Evolutionary conservation across 2,113 vertebrate species (phyloP).

Genomic region (Condylura cristata): DNA sequence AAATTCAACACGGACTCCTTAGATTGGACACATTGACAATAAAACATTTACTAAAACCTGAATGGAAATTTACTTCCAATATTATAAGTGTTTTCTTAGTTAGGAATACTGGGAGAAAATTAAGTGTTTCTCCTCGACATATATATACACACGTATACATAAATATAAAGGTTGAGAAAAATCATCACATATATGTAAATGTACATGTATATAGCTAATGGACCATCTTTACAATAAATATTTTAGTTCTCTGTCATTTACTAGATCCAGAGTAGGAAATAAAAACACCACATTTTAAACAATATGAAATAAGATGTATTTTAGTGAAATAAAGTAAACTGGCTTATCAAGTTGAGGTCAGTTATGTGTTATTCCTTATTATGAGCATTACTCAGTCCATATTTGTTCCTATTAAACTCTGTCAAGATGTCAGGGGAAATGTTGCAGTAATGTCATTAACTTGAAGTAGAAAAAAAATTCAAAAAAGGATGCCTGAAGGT

Average conservation of each 20-base stretch:
- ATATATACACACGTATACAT: no score
- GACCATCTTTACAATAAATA: neutral
- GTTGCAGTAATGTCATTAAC: neutral
- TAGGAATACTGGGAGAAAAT: constrained; percentile 11
- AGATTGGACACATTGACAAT: constrained; percentile 26
- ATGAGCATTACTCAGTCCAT: neutral
- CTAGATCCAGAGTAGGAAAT: constrained; percentile 1
- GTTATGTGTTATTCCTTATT: constrained; percentile 22
- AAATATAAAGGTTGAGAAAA: neutral
- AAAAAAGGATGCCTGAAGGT: constrained; percentile 7
- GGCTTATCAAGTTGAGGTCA: neutral
- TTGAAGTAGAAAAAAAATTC: constrained; percentile 2
- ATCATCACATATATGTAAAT: neutral
- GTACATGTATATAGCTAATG: neutral
- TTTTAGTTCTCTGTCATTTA: constrained; percentile 37
- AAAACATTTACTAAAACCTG: constrained; percentile 3
- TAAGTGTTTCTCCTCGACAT: constrained; percentile 25
- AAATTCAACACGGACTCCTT: constrained; percentile 8
- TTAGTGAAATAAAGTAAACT: constrained; percentile 60
- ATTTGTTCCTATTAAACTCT: neutral
- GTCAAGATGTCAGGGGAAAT: neutral
- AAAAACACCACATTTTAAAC: constrained; percentile 17
- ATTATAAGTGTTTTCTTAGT: constrained; percentile 41
- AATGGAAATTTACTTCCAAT: constrained; percentile 17
- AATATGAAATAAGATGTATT: constrained; percentile 26